Evolutionary conservation across 2,113 vertebrate genomes (phyloP), one percentile per base, ranked within the genome.

Genomic region (Corythoichthys haematopterus): DNA sequence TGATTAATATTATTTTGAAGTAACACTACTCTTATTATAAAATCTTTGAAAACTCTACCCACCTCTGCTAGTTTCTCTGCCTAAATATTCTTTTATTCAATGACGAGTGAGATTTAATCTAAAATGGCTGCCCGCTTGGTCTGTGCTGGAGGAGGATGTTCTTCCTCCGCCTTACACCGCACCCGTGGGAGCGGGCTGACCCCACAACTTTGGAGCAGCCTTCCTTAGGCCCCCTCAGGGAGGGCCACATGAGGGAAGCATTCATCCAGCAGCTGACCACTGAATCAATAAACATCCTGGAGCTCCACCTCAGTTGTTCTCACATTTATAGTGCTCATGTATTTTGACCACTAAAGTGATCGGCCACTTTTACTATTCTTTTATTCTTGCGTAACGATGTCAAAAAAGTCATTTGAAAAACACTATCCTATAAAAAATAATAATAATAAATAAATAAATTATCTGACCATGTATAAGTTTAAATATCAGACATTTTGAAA

Each of bases 101-200:
- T 56, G 61, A 77, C 70, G 6, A 43, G 9, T 8, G 6, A 43
- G 40, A 43, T 43, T 43, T 7, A 4, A 43, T 80, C 74, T 70
- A 82, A 88, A 82, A 88, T 82, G 85, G 79, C 84, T 53, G 76
- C 86, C 79, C 76, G 72, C 69, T 84, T 87, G 82, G 83, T 80
- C 81, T 80, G 77, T 72, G 72, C 53, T 72, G 64, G 70, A 77
- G 78, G 51, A 85, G 80, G 79, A 87, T 65, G 65, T 47, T 79
- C 71, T 85, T 86, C 80, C 72, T 66, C 80, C 73, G 71, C 10
- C 71, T 80, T 74, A 68, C 80, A 76, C 64, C 65, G 75, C 71
- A 69, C 85, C 75, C 85, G 66, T 55, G 81, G 84, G 85, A 85
- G 70, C 65, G 65, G 66, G 20, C 77, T 85, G 79, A 86, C 83